These are phyloP conservation scores for Mastomys natalensis DNA, from an alignment of 2,113 vertebrate species.

Conservation along the genomic window DNA sequence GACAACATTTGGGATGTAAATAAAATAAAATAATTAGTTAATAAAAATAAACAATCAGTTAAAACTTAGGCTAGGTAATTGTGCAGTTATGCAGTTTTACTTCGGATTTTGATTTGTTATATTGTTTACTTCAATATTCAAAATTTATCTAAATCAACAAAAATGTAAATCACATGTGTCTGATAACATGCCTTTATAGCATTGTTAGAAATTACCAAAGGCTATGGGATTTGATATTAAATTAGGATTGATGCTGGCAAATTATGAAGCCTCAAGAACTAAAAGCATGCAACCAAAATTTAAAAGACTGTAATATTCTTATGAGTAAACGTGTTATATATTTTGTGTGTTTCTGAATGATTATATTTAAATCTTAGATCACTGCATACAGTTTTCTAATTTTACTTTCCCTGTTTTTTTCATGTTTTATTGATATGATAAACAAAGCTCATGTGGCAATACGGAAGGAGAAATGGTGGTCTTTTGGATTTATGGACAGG, in stretches of 20 bases:
- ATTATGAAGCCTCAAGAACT: neutral
- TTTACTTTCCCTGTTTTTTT: too few species aligned
- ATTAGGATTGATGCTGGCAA: neutral
- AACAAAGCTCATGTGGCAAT: neutral
- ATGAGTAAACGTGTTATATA: neutral
- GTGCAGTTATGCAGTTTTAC: neutral
- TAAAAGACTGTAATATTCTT: neutral
- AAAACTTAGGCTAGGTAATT: neutral
- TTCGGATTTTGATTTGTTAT: neutral
- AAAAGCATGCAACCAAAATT: neutral
- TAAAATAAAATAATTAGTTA: neutral
- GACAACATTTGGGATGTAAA: too few species aligned
- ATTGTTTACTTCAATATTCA: neutral
- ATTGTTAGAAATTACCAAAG: neutral
- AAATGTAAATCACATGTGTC: neutral
- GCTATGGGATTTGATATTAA: neutral
- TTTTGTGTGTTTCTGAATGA: neutral
- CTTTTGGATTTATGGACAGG: neutral
- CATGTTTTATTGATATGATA: neutral
- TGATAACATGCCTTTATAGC: neutral
- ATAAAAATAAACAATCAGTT: neutral
- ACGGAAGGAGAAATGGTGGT: neutral
- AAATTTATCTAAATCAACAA: neutral
- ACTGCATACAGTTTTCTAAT: neutral
- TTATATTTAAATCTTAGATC: neutral